These are phyloP conservation scores for human DNA, from an alignment of 2,113 vertebrate species.

Conservation along the genomic window DNA sequence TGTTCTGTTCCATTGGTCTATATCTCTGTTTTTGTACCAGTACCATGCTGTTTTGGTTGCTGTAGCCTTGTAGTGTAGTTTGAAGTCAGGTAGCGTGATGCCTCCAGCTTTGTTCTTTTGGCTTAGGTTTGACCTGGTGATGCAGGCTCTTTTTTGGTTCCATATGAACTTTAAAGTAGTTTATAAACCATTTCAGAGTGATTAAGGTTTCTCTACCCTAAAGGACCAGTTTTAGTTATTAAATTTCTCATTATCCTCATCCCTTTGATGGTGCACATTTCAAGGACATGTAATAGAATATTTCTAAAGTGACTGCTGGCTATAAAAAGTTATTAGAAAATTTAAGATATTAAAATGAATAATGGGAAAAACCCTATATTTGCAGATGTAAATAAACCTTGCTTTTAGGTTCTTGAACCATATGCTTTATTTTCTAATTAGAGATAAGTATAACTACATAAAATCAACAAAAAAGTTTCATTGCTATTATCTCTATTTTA, in stretches of 20 bases:
- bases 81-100: no score
- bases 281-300: not conserved
- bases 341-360: conserved; percentile 38
- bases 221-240: conserved; percentile 1
- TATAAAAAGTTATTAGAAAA: not conserved
- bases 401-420: conserved; percentile 24
- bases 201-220: not conserved
- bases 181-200: not conserved
- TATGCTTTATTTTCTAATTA: conserved; percentile 38
- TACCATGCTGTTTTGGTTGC: no score
- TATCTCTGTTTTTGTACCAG: no score
- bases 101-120: no score
- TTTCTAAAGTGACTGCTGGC: not conserved
- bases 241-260: not conserved
- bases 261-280: conserved; percentile 7
- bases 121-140: no score
- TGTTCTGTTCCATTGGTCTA: no score
- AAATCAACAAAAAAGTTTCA: not conserved
- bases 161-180: no score
- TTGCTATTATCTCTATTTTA: not conserved
- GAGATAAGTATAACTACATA: not conserved
- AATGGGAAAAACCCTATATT: not conserved
- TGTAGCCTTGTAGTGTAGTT: no score
- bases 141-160: no score
- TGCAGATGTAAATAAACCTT: conserved; percentile 6